Percentiles rank a stretch among this genome's conserved stretches.
Conservation (phyloP, 2,797 vertebrate genomes). For the Rhinichthys osculus region DNA sequence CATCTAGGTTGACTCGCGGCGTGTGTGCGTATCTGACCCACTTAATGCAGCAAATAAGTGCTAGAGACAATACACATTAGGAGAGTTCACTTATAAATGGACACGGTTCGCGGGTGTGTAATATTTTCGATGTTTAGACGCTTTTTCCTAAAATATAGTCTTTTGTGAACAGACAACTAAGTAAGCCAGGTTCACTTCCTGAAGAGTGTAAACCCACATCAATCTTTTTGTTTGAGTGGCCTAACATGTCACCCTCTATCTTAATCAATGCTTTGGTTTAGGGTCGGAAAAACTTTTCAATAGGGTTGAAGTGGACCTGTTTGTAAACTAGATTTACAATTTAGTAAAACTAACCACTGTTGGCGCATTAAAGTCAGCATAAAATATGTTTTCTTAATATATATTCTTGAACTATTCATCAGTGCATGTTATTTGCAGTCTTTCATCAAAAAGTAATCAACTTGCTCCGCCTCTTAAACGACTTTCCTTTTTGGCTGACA, state of each 20-base stretch:
- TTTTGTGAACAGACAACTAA: slow-evolving; percentile 15
- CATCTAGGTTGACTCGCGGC: slow-evolving; percentile 13
- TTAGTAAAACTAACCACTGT: background rate
- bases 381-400: background rate
- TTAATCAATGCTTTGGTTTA: background rate
- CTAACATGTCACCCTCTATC: background rate
- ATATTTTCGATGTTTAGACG: background rate
- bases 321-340: background rate
- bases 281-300: background rate
- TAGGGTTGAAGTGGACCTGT: background rate
- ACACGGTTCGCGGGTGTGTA: background rate
- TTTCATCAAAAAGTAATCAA: slow-evolving; percentile 18
- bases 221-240: slow-evolving; percentile 15
- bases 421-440: background rate
- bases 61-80: background rate
- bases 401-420: background rate
- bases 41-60: slow-evolving; percentile 24
- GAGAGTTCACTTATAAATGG: slow-evolving; percentile 13
- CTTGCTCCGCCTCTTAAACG: background rate
- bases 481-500: slow-evolving; percentile 9
- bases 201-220: background rate
- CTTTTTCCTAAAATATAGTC: background rate
- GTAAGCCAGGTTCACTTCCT: background rate
- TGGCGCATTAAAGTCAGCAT: background rate
- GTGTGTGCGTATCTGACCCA: slow-evolving; percentile 13